Conservation (phyloP, 2,797 vertebrate species). For the Spondyliosoma cantharus region DNA sequence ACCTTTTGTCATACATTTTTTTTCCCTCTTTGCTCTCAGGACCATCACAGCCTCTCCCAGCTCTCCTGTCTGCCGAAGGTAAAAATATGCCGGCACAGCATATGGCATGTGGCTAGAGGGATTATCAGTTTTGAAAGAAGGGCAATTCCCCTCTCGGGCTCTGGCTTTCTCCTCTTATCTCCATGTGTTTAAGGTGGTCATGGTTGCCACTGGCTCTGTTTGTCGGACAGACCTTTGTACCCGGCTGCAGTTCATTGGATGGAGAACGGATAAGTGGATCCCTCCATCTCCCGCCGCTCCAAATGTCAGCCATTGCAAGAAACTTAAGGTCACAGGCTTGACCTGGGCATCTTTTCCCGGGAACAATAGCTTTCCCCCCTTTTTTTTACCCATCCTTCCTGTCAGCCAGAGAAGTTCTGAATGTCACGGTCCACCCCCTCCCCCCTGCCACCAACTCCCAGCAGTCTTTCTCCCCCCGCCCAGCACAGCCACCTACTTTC, state of each 20-base stretch:
- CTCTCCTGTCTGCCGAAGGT: conserved; percentile 27
- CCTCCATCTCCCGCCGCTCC: conserved; percentile 43
- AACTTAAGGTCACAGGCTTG: conserved; percentile 71
- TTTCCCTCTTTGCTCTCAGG: conserved; percentile 33
- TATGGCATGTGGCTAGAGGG: conserved; percentile 47
- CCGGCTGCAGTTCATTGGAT: conserved; percentile 39
- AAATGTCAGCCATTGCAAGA: conserved; percentile 65
- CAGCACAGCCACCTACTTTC: conserved; percentile 78
- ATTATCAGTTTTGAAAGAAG: conserved; percentile 63
- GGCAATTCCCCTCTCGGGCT: conserved; percentile 18
- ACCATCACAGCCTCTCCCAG: conserved; percentile 12
- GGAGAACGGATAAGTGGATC: conserved; percentile 44
- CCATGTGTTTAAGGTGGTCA: conserved; percentile 35
- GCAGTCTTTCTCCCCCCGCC: conserved; percentile 68
- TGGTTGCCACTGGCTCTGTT: conserved; percentile 33
- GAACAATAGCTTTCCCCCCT: conserved; percentile 65
- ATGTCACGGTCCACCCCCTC: conserved; percentile 79
- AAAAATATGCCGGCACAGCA: conserved; percentile 60
- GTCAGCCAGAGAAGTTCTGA: conserved; percentile 77
- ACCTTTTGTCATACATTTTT: conserved; percentile 35
- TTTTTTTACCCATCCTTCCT: conserved; percentile 66
- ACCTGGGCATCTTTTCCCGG: conserved; percentile 69
- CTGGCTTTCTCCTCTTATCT: conserved; percentile 53
- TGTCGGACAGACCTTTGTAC: conserved; percentile 52
- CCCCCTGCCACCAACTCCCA: conserved; percentile 66